phyloP scores from a whole-genome alignment of 2,888 invertebrate genomes.

The Alentia gelatinosa region DNA sequence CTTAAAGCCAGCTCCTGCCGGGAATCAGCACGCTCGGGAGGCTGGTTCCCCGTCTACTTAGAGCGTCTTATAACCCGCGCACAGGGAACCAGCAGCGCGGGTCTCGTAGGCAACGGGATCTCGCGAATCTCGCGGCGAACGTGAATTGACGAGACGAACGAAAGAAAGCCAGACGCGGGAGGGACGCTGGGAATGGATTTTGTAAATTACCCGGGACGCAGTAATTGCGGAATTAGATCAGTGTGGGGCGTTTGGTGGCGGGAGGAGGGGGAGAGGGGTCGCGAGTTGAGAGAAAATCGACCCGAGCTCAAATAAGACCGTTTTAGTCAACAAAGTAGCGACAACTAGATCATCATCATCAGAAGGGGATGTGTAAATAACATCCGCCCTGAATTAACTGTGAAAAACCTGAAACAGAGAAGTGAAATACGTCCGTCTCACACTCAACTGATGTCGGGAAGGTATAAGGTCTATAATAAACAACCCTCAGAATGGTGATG shows the following conservation, averaged over 20 bases:
- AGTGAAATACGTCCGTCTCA: too few relatives aligned
- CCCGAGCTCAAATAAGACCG: neutral
- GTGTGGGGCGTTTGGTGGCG: neutral
- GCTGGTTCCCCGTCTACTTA: neutral
- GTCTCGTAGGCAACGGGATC: neutral
- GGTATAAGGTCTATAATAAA: too few relatives aligned
- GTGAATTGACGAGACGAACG: neutral
- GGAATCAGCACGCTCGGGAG: neutral
- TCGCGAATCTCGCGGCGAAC: neutral
- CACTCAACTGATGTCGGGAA: too few relatives aligned
- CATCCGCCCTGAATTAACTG: too few relatives aligned
- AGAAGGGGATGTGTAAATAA: too few relatives aligned
- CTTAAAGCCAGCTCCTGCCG: neutral
- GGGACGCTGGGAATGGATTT: neutral
- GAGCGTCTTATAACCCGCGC: neutral
- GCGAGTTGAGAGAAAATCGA: neutral
- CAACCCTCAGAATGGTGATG: too few relatives aligned
- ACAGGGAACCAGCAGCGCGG: neutral
- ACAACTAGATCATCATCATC: too few relatives aligned
- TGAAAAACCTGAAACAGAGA: too few relatives aligned
- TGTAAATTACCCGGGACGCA: neutral
- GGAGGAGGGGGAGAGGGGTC: neutral
- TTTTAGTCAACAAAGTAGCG: neutral
- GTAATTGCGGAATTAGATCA: neutral
- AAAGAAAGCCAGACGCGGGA: neutral